A percentile compares a stretch with the other conserved stretches of the same genome.
Evolutionary conservation across 2,113 vertebrate species (phyloP).

Genomic region (Tauraco erythrolophus): DNA sequence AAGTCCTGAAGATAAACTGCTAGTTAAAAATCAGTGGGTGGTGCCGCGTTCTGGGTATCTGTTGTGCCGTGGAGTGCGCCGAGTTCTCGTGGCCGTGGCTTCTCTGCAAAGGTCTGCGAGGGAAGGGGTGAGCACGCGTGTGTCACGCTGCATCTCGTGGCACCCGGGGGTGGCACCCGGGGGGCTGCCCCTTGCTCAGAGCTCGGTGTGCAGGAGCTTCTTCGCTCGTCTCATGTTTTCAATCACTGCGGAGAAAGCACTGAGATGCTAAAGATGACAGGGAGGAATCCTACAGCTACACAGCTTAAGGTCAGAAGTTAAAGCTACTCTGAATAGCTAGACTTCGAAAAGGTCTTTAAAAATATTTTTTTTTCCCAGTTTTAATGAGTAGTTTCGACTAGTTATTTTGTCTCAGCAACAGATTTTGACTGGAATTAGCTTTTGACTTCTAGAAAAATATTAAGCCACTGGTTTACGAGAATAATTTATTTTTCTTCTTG

Average conservation of each 20-base stretch:
- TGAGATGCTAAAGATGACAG: not conserved
- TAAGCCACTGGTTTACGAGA: not conserved
- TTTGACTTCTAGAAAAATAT: not conserved
- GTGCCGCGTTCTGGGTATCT: too few relatives aligned
- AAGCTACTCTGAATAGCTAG: not conserved
- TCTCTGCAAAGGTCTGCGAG: too few relatives aligned
- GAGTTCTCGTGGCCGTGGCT: fast-evolving
- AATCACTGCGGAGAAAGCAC: slow-evolving; percentile 55
- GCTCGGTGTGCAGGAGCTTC: slow-evolving; percentile 56
- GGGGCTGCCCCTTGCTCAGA: slow-evolving; percentile 24
- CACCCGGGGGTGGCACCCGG: too few relatives aligned
- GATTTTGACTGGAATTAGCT: not conserved
- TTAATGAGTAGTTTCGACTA: not conserved
- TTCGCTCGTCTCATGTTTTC: slow-evolving; percentile 76
- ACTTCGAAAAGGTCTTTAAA: not conserved
- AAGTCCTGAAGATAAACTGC: not conserved
- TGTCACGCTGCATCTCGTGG: too few relatives aligned
- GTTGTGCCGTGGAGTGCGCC: fast-evolving
- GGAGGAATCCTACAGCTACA: not conserved
- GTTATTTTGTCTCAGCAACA: not conserved
- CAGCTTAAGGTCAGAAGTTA: not conserved
- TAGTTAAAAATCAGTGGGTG: not conserved
- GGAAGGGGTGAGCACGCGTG: too few relatives aligned
- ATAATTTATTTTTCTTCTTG: not conserved
- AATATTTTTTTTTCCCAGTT: not conserved